phyloP scores from a whole-genome alignment of 2,888 invertebrate species.

The Drosophila austrosaltans region DNA sequence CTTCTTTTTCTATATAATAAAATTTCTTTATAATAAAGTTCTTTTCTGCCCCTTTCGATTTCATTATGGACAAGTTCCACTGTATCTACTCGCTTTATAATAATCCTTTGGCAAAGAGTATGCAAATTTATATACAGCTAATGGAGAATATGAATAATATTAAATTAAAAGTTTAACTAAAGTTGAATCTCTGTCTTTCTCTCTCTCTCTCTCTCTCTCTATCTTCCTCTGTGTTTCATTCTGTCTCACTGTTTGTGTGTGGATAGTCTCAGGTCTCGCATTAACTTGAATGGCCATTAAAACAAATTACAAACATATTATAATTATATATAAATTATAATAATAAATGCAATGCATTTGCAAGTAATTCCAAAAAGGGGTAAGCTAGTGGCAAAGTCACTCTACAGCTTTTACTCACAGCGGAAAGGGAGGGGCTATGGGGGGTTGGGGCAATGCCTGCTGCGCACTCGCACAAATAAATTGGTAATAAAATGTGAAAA shows the following conservation, averaged over 20 bases:
- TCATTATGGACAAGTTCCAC: too few species aligned
- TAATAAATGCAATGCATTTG: conserved; percentile 56
- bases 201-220: background rate
- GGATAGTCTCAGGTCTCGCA: conserved; percentile 31
- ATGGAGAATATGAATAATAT: background rate
- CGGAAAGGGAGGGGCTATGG: background rate
- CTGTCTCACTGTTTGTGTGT: conserved; percentile 4
- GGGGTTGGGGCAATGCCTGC: conserved; percentile 21
- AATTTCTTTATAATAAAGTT: too few species aligned
- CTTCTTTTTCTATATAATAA: too few species aligned
- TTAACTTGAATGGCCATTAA: conserved; percentile 60
- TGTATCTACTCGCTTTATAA: background rate
- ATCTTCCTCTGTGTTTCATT: background rate
- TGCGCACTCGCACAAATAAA: conserved; percentile 60
- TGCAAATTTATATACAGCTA: background rate
- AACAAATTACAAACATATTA: conserved; percentile 63
- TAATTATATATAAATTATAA: conserved; percentile 42
- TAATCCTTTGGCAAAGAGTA: background rate
- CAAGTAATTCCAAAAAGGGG: conserved; percentile 29
- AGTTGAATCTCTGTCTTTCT: conserved; percentile 2
- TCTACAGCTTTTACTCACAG: background rate
- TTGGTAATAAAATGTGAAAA: conserved; percentile 79
- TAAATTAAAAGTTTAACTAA: conserved; percentile 4
- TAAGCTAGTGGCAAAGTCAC: background rate
- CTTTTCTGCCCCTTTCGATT: too few species aligned